Base-by-base conservation (phyloP, 1,140 invertebrate species). In the Hyphantria cunea region DNA sequence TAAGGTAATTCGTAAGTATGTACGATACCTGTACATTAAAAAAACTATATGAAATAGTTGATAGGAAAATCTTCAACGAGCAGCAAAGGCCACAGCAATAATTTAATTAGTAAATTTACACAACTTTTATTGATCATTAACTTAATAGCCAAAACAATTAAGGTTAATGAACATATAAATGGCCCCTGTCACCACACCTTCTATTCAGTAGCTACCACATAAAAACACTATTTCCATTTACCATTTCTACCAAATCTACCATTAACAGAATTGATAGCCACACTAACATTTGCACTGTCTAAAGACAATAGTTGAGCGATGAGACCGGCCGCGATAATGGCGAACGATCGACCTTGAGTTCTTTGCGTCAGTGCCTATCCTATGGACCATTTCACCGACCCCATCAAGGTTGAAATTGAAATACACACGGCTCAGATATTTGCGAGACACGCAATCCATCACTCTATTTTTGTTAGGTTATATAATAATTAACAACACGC, bases 321-420 rank as follows among this genome's bases (percentile, higher is more conserved):
- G 64, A 42, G 63, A 47, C 55, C 68, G 55, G 71, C 71, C 64
- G 59, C 49, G 52, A 39, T 72, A 55, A 76, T 67, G 59, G 69
- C 64, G 71, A 61, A 69, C 41, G 42, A 54, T 60, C 66, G 63
- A 52, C 82, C 82, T 82, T 82, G 74, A 80, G 17, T 67, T 72
- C 64, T 66, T 61, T 78, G 67, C 81, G 79, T 80, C 76, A 81
- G 42, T 45, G 73, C 72, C 77, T 75, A 55, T 76, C 80, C 79
- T 77, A 76, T 74, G 63, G 39, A 62, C 76, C 70, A 73, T 79
- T 82, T 83, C 76, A 61, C 66, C 64, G 68, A 75, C 73, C 70
- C 65, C 51, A 14, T 11, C 69, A 74, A 74, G 65, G 72, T 58
- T 54, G 17, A 12, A 54, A 39, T 10, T 65, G n/a, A 25, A 25